Percentiles rank a stretch among this genome's conserved stretches.
Evolutionary conservation across 1,140 invertebrate genomes (phyloP).

Genomic region (Micrasema longulum): DNA sequence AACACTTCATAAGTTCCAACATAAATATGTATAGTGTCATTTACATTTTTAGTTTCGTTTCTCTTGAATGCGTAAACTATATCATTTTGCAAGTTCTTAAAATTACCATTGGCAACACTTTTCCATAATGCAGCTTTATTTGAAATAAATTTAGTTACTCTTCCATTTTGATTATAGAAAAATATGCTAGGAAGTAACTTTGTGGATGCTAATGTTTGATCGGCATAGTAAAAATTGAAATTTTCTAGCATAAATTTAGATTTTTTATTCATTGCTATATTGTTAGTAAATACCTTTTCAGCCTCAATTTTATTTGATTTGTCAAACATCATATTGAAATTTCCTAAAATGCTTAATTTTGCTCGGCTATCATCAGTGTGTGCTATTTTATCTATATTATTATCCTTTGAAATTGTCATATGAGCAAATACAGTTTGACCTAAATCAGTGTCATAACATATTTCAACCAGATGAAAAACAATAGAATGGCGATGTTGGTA

Average conservation of each 20-base stretch:
- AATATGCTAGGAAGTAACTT: slow-evolving; percentile 58
- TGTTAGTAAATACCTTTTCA: slow-evolving; percentile 61
- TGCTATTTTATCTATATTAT: slow-evolving; percentile 53
- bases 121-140: slow-evolving; percentile 61
- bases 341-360: slow-evolving; percentile 62
- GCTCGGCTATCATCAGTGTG: slow-evolving; percentile 56
- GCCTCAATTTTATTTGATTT: slow-evolving; percentile 59
- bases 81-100: slow-evolving; percentile 59
- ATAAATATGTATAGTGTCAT: slow-evolving; percentile 57
- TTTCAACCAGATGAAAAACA: slow-evolving; percentile 58
- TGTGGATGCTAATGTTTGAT: slow-evolving; percentile 57
- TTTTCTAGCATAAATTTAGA: slow-evolving; percentile 59
- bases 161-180: slow-evolving; percentile 62
- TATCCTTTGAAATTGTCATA: slow-evolving; percentile 53
- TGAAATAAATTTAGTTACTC: slow-evolving; percentile 61
- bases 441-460: slow-evolving; percentile 63
- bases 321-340: slow-evolving; percentile 66
- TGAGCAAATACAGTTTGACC: slow-evolving; percentile 55
- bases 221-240: slow-evolving; percentile 58
- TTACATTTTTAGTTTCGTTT: slow-evolving; percentile 44
- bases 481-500: slow-evolving; percentile 57
- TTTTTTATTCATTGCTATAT: slow-evolving; percentile 57
- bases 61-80: slow-evolving; percentile 56
- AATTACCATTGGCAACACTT: slow-evolving; percentile 61
- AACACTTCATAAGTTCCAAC: slow-evolving; percentile 60